These are phyloP conservation scores for Esperia sulphurella DNA, from an alignment of 2,888 invertebrate genomes.

Conservation along the genomic window DNA sequence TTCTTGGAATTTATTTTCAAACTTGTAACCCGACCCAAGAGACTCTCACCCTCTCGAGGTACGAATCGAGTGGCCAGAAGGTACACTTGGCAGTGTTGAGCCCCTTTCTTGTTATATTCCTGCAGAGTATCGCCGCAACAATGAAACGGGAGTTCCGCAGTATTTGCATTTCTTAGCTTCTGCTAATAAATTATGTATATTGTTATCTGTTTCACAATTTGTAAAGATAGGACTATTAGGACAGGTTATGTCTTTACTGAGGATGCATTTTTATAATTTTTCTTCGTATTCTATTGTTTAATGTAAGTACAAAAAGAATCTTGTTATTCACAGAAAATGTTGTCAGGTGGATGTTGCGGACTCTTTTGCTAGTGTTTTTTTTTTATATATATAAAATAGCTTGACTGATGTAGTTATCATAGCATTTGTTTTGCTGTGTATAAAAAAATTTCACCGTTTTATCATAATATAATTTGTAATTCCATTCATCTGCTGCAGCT, in stretches of 20 bases:
- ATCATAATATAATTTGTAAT: too few relatives aligned
- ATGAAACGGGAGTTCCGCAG: conserved; percentile 5
- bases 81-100: neutral
- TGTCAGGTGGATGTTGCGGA: too few relatives aligned
- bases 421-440: too few relatives aligned
- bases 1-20: conserved; percentile 1
- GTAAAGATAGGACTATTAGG: neutral
- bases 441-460: too few relatives aligned
- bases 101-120: neutral
- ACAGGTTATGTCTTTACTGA: neutral
- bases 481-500: too few relatives aligned
- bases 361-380: too few relatives aligned
- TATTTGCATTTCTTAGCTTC: conserved; percentile 9
- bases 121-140: conserved; percentile 1
- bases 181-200: conserved; percentile 6
- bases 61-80: neutral
- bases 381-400: too few relatives aligned
- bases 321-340: too few relatives aligned
- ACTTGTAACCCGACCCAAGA: neutral
- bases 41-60: neutral
- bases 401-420: too few relatives aligned
- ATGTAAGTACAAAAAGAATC: too few relatives aligned
- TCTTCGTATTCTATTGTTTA: neutral
- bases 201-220: conserved; percentile 2
- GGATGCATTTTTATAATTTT: too few relatives aligned